Conservation (phyloP, 2,113 vertebrate genomes). For the Astur gentilis region DNA sequence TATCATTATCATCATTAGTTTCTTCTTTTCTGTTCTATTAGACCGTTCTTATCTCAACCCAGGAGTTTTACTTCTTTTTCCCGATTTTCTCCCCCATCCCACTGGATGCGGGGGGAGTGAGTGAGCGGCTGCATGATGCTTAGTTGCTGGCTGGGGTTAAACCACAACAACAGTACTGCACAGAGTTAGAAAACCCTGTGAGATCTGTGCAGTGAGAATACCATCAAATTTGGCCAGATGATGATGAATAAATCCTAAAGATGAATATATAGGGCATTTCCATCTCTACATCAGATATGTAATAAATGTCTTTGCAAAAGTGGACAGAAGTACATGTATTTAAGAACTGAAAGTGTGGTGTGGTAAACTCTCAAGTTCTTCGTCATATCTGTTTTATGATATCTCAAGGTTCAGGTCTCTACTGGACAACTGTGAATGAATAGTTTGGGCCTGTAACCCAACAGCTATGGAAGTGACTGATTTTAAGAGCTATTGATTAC, state of each 20-base stretch:
- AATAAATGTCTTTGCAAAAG: not conserved
- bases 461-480: not conserved
- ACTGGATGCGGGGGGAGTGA: no score
- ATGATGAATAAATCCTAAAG: not conserved
- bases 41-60: no score
- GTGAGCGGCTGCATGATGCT: no score
- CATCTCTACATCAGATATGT: not conserved
- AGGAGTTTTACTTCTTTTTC: no score
- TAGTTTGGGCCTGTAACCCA: not conserved
- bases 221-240: not conserved
- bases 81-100: no score
- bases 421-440: not conserved
- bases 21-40: no score
- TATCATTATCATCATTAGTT: no score
- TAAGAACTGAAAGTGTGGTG: not conserved
- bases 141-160: no score
- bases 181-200: not conserved
- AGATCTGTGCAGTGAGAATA: not conserved
- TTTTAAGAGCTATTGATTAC: not conserved
- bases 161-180: not conserved
- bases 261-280: not conserved
- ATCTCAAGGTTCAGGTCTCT: not conserved
- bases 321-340: not conserved
- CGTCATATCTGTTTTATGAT: not conserved
- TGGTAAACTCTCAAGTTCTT: not conserved